Conservation (phyloP, 2,797 vertebrate genomes). For the Platyrinchus mystaceus region DNA sequence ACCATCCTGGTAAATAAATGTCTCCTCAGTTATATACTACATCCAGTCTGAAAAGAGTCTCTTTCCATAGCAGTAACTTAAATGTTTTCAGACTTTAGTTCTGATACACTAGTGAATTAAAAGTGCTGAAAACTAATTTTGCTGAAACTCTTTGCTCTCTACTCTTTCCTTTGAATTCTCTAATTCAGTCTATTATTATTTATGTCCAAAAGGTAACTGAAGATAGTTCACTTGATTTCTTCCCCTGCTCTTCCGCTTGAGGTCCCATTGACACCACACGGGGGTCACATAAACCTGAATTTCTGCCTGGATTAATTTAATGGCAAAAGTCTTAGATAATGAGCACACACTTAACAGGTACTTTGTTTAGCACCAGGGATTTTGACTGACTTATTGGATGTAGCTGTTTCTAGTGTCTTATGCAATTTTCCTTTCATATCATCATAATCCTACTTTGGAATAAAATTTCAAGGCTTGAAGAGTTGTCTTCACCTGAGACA, state of each 20-base stretch:
- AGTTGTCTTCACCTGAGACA: background rate
- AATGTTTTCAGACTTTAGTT: background rate
- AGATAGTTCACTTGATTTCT: background rate
- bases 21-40: background rate
- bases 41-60: background rate
- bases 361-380: background rate
- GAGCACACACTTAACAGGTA: background rate
- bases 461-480: background rate
- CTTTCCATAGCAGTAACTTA: background rate
- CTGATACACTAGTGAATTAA: background rate
- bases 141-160: background rate
- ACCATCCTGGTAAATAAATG: background rate
- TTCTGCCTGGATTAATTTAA: background rate
- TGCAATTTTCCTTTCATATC: background rate
- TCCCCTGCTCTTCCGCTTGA: background rate
- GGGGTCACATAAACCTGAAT: background rate
- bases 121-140: background rate
- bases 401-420: background rate
- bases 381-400: background rate
- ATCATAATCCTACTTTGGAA: background rate
- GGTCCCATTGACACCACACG: background rate
- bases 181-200: background rate
- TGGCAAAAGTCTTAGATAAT: background rate
- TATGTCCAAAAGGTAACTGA: background rate
- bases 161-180: background rate